Percentiles rank a stretch among this genome's conserved stretches.
phyloP scores from a whole-genome alignment of 1,140 invertebrate genomes.

The Dysdera silvatica region DNA sequence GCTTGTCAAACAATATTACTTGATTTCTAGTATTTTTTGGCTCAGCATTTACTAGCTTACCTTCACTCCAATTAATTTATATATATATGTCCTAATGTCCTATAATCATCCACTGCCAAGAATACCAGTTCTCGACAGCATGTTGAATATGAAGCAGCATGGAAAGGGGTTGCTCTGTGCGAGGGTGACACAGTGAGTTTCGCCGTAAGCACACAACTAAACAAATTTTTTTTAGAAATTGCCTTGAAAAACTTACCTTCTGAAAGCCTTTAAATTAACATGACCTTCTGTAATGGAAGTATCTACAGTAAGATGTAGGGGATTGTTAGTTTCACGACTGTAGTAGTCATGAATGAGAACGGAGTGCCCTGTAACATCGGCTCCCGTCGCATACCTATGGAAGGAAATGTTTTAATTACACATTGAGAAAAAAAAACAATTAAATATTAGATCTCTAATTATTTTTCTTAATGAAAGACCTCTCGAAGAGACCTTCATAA shows the following conservation, averaged over 20 bases:
- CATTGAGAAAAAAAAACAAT: background rate
- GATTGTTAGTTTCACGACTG: constrained; percentile 52
- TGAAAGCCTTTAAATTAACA: constrained; percentile 65
- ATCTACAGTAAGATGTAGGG: constrained; percentile 89
- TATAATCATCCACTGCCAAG: no score
- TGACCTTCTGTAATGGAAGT: constrained; percentile 61
- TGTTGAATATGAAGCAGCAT: no score
- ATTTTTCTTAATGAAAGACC: background rate
- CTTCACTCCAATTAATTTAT: no score
- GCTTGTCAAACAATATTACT: no score
- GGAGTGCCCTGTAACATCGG: constrained; percentile 91
- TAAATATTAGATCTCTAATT: background rate
- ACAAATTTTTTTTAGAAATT: no score
- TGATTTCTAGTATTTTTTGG: no score
- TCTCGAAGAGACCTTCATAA: background rate
- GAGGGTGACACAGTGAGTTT: no score
- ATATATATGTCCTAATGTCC: no score
- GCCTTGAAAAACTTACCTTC: constrained; percentile 23
- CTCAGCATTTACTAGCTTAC: no score
- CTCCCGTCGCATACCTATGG: constrained; percentile 61
- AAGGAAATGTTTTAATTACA: background rate
- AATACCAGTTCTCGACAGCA: no score
- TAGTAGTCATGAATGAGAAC: constrained; percentile 97
- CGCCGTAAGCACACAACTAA: no score
- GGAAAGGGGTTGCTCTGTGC: no score